Evolutionary conservation across 2,113 vertebrate species (phyloP), one percentile per base, ranked within the genome.

Genomic region (Corythornis cristatus): DNA sequence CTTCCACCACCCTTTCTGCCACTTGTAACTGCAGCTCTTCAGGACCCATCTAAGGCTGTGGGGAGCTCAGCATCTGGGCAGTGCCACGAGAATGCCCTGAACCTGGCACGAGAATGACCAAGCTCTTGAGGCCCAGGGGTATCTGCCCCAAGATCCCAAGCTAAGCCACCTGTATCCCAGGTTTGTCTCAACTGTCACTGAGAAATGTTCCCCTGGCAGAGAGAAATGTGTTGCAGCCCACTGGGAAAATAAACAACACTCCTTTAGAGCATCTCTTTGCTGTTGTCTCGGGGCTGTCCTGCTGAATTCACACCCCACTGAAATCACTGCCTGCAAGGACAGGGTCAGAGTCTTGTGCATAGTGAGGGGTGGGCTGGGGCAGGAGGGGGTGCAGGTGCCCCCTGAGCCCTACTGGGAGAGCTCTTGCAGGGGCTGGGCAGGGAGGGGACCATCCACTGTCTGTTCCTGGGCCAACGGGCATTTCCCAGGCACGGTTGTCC

Each of bases 11-110:
- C 3, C 40, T 58, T 26, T 25, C 13, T 58, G 16, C 65, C 17
- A 0, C 3, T 1, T 23, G 72, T 7, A 48, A 18, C 37, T 64
- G 0, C 5, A 33, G 11, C n/a, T 5, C 78, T 9, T 3, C 9
- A 1, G 57, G 67, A 13, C 12, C 1, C 19, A 1, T 43, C 8
- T 8, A 2, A 0, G 2, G 75, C 86, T 48, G 40, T 11, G 2
- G 71, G 57, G 29, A 37, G 28, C 11, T 0, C 2, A 54, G 80
- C 16, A 29, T 22, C 21, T 3, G 15, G 54, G 62, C 81, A 35
- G 51, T 5, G 0, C 56, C 5, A 5, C 25, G 2, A 43, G 42
- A 20, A 15, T 10, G 1, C 10, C 4, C 0, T 1, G 28, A 13
- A 5, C 14, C 25, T 7, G 13, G 66, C 46, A 17, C 1, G 7